These are phyloP conservation scores for Yponomeuta malinellus DNA, from an alignment of 2,888 invertebrate genomes.

Conservation along the genomic window DNA sequence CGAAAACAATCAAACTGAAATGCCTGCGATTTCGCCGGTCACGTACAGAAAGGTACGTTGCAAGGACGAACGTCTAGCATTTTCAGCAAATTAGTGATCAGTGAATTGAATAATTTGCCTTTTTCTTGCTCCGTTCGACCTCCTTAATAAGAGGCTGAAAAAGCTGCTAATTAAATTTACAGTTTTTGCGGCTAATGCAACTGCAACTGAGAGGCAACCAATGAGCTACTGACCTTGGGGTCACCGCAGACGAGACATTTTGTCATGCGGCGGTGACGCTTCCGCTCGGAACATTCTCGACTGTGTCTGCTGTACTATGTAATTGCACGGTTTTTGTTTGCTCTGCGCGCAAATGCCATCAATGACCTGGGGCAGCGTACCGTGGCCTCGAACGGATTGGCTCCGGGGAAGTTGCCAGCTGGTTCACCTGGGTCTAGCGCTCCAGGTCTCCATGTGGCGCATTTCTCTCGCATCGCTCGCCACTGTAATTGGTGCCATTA, in stretches of 20 bases:
- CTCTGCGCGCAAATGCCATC: constrained; percentile 22
- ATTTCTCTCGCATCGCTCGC: constrained; percentile 41
- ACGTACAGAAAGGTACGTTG: too few species aligned
- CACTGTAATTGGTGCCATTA: constrained; percentile 67
- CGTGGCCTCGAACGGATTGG: constrained; percentile 22
- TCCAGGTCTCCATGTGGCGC: constrained; percentile 38
- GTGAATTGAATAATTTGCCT: constrained; percentile 46
- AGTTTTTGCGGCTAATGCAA: constrained; percentile 32
- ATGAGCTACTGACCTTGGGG: constrained; percentile 45
- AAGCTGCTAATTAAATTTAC: constrained; percentile 47
- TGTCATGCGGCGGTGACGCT: constrained; percentile 25
- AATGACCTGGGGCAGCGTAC: constrained; percentile 27
- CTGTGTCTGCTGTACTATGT: constrained; percentile 15
- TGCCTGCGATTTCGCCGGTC: not conserved
- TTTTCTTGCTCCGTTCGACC: constrained; percentile 58
- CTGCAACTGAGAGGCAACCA: constrained; percentile 44
- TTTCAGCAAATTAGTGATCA: constrained; percentile 51
- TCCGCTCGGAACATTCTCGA: constrained; percentile 35
- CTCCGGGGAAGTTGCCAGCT: not conserved
- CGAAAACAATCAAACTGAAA: not conserved
- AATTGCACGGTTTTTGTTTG: constrained; percentile 24
- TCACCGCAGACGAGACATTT: constrained; percentile 35
- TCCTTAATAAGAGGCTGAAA: constrained; percentile 48
- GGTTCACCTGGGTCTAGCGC: not conserved
- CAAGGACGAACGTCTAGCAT: constrained; percentile 33